A percentile compares a stretch with the other conserved stretches of the same genome.
Evolutionary conservation across 2,113 vertebrate species (phyloP).

Genomic region (Neolamprologus ventralis): DNA sequence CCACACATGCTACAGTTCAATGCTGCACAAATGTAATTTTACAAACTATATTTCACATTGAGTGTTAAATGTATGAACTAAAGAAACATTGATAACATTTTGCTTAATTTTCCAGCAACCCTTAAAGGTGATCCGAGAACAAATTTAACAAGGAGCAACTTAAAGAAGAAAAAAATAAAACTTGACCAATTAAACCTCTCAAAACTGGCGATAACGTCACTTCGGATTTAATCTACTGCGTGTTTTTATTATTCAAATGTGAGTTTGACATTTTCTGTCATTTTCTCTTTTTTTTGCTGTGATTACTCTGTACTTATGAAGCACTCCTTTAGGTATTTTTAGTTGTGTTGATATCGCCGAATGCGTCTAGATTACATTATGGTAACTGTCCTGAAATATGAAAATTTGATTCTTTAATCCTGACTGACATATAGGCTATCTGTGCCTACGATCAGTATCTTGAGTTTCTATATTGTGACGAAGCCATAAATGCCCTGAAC

Average conservation of each 20-base stretch:
- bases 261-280: background rate
- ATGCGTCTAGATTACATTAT: background rate
- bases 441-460: background rate
- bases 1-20: background rate
- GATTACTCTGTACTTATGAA: background rate
- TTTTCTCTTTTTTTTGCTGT: background rate
- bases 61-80: background rate
- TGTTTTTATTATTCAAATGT: background rate
- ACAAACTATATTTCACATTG: background rate
- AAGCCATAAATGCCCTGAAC: background rate
- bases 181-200: background rate
- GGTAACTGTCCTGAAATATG: background rate
- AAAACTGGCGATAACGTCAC: background rate
- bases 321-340: background rate
- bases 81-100: background rate
- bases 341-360: background rate
- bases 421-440: background rate
- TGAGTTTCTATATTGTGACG: background rate
- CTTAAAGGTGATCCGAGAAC: background rate
- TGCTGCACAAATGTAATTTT: background rate
- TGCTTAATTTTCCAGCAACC: background rate
- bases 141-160: background rate
- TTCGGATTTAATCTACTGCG: background rate
- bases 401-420: background rate
- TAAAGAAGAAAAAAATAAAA: background rate